Evolutionary conservation across 2,113 vertebrate genomes (phyloP).

Genomic region (Chaetorhynchus papuensis): DNA sequence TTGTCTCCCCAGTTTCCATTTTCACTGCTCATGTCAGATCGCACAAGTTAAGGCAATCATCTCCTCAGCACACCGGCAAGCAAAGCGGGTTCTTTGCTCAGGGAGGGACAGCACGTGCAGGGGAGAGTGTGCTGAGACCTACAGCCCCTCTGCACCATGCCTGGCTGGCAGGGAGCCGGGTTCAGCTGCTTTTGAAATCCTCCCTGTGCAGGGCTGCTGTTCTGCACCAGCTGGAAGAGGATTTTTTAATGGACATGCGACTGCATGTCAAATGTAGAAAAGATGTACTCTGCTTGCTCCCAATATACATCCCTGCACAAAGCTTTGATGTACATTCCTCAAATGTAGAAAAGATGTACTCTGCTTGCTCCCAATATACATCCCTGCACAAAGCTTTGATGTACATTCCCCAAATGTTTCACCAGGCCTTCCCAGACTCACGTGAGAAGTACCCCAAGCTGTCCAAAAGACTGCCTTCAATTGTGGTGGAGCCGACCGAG

Average conservation of each 20-base stretch:
- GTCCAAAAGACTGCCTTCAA: constrained; percentile 86
- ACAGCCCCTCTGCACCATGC: accelerated
- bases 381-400: background rate
- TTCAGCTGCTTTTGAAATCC: background rate
- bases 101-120: background rate
- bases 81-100: background rate
- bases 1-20: background rate
- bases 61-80: accelerated
- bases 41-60: background rate
- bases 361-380: background rate
- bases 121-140: background rate
- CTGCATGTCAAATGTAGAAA: background rate
- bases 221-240: background rate
- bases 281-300: background rate
- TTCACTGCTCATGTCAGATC: background rate
- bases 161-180: background rate
- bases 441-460: constrained; percentile 84
- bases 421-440: constrained; percentile 81
- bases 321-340: background rate
- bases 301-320: background rate
- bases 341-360: background rate
- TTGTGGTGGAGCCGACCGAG: constrained; percentile 86
- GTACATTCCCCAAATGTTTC: background rate
- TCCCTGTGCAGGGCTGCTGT: background rate
- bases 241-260: background rate